These are phyloP conservation scores for Catharus ustulatus DNA, from an alignment of 2,797 vertebrate species.

Conservation along the genomic window DNA sequence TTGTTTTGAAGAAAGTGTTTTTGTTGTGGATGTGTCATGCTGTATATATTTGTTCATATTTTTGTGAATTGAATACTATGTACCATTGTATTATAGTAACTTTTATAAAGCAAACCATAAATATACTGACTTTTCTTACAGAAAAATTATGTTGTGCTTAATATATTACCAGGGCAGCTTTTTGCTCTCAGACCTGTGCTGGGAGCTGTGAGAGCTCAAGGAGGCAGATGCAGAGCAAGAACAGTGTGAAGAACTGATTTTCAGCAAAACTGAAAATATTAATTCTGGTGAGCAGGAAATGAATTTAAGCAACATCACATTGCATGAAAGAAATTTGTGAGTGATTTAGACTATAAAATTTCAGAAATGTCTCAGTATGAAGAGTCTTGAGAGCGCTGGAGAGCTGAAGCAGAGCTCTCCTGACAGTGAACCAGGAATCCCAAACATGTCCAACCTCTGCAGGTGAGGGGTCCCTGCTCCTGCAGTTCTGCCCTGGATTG, in stretches of 20 bases:
- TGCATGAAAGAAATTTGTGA: neutral
- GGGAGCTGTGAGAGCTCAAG: neutral
- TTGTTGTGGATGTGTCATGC: conserved; percentile 86
- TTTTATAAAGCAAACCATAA: conserved; percentile 92
- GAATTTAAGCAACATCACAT: fast-evolving
- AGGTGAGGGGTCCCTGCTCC: neutral
- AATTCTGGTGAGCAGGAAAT: neutral
- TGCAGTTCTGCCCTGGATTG: neutral
- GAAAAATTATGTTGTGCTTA: conserved; percentile 70
- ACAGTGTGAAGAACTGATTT: neutral
- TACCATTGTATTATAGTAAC: conserved; percentile 92
- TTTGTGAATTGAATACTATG: conserved; percentile 90
- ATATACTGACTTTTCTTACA: conserved; percentile 91
- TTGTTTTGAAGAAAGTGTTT: conserved; percentile 85
- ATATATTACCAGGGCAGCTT: conserved; percentile 9
- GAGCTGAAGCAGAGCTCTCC: neutral
- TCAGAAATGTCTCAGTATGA: neutral
- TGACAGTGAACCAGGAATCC: neutral
- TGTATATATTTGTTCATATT: conserved; percentile 89
- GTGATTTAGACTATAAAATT: neutral
- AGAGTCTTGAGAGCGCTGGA: fast-evolving
- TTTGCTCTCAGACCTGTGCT: neutral
- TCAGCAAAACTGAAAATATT: neutral
- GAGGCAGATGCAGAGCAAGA: neutral
- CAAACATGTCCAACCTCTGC: fast-evolving